A percentile compares a stretch with the other conserved stretches of the same genome.
Evolutionary conservation across 2,797 vertebrate genomes (phyloP).

Genomic region (Paguma larvata): DNA sequence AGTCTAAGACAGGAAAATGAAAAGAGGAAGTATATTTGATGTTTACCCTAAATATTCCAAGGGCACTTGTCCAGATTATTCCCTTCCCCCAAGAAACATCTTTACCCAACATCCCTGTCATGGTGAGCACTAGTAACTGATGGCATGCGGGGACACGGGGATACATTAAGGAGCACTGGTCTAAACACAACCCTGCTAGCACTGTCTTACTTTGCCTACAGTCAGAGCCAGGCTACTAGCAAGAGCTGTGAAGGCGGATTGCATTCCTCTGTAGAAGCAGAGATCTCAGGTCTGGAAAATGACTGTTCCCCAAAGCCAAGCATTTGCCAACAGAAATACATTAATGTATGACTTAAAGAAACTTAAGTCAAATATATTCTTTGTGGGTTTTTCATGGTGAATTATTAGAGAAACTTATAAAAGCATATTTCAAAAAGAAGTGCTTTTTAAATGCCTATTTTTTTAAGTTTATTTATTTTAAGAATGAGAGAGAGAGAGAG

Average conservation of each 20-base stretch:
- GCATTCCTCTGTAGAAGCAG: background rate
- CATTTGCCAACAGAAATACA: slow-evolving; percentile 35
- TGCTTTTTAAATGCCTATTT: background rate
- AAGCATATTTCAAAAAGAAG: background rate
- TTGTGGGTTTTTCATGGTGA: slow-evolving; percentile 18
- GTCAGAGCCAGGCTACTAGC: background rate
- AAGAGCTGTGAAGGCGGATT: background rate
- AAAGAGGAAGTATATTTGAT: background rate
- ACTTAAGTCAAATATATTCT: background rate
- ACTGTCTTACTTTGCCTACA: background rate
- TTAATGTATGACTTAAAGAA: background rate
- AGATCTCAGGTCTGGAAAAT: background rate
- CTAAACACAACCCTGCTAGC: background rate
- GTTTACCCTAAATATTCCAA: background rate
- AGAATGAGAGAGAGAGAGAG: too few relatives aligned
- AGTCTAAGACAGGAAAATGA: background rate
- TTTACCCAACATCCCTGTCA: background rate
- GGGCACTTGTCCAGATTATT: background rate
- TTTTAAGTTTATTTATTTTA: too few relatives aligned
- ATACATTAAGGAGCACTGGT: background rate
- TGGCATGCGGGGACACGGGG: background rate
- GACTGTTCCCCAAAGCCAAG: background rate
- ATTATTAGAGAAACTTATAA: slow-evolving; percentile 19
- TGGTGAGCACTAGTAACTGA: background rate
- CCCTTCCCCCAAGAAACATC: background rate